Evolutionary conservation across 2,888 invertebrate species (phyloP), one percentile per base, ranked within the genome.

Genomic region (Apamea epomidion): DNA sequence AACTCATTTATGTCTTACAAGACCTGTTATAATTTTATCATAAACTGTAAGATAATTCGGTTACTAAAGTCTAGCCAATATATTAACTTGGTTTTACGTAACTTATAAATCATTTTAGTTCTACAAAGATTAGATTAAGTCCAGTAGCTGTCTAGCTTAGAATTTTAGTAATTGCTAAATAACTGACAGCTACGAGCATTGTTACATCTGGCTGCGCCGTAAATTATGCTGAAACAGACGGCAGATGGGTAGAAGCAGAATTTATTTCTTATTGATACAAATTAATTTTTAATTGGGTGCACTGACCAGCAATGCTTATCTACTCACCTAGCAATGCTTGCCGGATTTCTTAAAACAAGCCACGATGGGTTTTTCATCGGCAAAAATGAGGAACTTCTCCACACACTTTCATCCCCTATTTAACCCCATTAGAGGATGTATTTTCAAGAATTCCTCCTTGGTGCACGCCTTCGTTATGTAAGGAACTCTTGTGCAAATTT

Each of bases 61-160:
- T 80, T 81, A 65, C 21, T 69, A 21, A 45, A 29, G 65, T 62
- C 25, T 71, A 45, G 16, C 6, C 42, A 12, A 51, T 67, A 69
- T 48, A 54, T 62, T 21, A 65, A 65, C n/a, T 70, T n/a, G 60
- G 32, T 21, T 51, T 70, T 51, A 64, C 37, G 25, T 80, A 84
- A 42, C 80, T 21, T 29, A 45, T 32, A 45, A 84, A 79, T 45
- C 16, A 42, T 58, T 54, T 71, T 64, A 83, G 29, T 60, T 73
- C 25, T 42, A 58, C 21, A 32, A 37, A 65, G 18, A 87, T 75
- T 54, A 42, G 45, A 84, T 84, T 78, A 74, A 29, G 60, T 68
- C 60, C n/a, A 74, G n/a, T 51, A 29, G 18, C 45, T 32, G 74
- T 78, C 74, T 74, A 54, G 54, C 32, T 64, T 48, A 54, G 51